Evolutionary conservation across 2,797 vertebrate genomes (phyloP), one percentile per base, ranked within the genome.

Genomic region (Nannoperca obscura): DNA sequence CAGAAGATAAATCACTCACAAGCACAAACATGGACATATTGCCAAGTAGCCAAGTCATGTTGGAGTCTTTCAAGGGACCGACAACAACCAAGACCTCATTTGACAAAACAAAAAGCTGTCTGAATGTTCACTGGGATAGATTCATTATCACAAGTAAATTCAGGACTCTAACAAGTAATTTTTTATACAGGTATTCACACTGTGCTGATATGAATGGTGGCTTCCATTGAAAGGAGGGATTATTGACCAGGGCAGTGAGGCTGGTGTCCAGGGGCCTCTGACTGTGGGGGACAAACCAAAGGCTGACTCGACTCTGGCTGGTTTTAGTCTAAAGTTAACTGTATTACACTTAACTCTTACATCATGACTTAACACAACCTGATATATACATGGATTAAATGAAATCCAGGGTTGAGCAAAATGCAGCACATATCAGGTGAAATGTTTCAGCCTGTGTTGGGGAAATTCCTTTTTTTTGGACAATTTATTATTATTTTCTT

Each of bases 121-220:
- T 74, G 38, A 24, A 34, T 42, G 40, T 57, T 59, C 9, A 61
- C 6, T 32, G 17, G 19, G 44, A 38, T 27, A 30, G 13, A 42
- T 55, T 27, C 20, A 8, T 15, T n/a, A 20, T 64, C 42, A 59
- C 42, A 60, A 36, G 49, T 66, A 17, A 50, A 64, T 59, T 68
- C 42, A 68, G 32, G 64, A 15, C 38, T 40, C 30, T 15, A 19
- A 19, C 12, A 24, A 24, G n/a, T 24, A 3, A 30, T 47, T 72
- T 72, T 38, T 46, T 44, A 61, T 5, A 8, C n/a, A 55, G 32
- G 40, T 52, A 11, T 52, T 72, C 44, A 52, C 20, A 62, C 8
- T 20, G 50, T 19, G 19, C 12, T 36, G 57, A 57, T 14, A 8
- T 5, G 44, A 36, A 36, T 4, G 11, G 20, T 14, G 12, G 27